Conservation (phyloP, 2,797 vertebrate genomes). For the Oreochromis grahami region DNA sequence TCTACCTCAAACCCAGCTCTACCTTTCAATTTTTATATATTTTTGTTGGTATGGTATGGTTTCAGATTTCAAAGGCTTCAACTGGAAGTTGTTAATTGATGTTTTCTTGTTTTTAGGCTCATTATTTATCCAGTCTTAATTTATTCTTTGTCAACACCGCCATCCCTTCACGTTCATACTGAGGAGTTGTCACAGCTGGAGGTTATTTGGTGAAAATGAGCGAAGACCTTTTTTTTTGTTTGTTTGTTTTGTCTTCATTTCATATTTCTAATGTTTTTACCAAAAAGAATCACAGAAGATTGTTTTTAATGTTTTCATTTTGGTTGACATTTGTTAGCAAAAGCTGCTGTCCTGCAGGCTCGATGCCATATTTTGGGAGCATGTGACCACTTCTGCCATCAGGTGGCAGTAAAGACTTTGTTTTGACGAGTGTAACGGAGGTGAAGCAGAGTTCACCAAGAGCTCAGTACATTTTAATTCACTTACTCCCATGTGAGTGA, state of each 20-base stretch:
- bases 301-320: not conserved
- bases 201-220: not conserved
- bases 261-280: not conserved
- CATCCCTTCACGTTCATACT: not conserved
- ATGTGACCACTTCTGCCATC: not conserved
- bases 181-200: not conserved
- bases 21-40: not conserved
- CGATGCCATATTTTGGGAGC: not conserved
- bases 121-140: not conserved
- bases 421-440: not conserved
- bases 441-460: constrained; percentile 4
- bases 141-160: not conserved
- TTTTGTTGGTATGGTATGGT: not conserved
- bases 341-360: not conserved
- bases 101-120: not conserved
- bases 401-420: constrained; percentile 28
- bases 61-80: not conserved
- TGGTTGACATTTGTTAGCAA: not conserved
- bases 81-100: not conserved
- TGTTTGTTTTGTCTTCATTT: not conserved
- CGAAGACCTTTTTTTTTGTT: not conserved
- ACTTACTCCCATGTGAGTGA: not conserved
- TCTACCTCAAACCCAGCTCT: not conserved
- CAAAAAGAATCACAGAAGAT: not conserved
- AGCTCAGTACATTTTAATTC: not conserved